Percentiles rank a stretch among this genome's conserved stretches.
These are phyloP conservation scores for Drosophila santomea DNA, from an alignment of 1,140 invertebrate species.

Conservation along the genomic window DNA sequence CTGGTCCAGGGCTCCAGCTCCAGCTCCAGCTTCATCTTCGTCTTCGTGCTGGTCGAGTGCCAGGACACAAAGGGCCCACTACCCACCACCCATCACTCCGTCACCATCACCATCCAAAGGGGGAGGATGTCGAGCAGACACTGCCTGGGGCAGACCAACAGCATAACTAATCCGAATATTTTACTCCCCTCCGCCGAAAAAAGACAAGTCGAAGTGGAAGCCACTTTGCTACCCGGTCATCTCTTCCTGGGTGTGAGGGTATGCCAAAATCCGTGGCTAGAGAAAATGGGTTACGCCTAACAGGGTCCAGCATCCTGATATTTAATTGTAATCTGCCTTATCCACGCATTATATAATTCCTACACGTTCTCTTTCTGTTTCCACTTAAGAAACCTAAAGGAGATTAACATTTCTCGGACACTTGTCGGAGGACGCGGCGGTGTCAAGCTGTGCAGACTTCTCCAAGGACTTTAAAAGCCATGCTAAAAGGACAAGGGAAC, in stretches of 20 bases:
- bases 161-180: slow-evolving; percentile 79
- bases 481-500: background rate
- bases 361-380: background rate
- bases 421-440: too few species aligned
- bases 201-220: slow-evolving; percentile 28
- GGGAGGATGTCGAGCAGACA: slow-evolving; percentile 32
- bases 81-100: slow-evolving; percentile 21
- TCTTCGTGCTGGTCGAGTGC: slow-evolving; percentile 14
- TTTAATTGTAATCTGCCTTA: background rate
- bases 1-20: slow-evolving; percentile 25
- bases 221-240: slow-evolving; percentile 21
- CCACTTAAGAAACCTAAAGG: background rate
- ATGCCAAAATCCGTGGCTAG: slow-evolving; percentile 5
- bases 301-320: background rate
- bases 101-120: background rate
- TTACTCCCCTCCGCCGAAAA: slow-evolving; percentile 28
- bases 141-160: slow-evolving; percentile 59
- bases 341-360: background rate
- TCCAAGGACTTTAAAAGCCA: too few species aligned
- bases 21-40: background rate
- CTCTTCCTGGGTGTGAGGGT: background rate
- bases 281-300: background rate
- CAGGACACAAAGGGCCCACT: slow-evolving; percentile 29
- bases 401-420: background rate
- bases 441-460: too few species aligned